A percentile compares a stretch with the other conserved stretches of the same genome.
Conservation (phyloP, 92 coral and sea anemone genomes). For the Metridium senile region DNA sequence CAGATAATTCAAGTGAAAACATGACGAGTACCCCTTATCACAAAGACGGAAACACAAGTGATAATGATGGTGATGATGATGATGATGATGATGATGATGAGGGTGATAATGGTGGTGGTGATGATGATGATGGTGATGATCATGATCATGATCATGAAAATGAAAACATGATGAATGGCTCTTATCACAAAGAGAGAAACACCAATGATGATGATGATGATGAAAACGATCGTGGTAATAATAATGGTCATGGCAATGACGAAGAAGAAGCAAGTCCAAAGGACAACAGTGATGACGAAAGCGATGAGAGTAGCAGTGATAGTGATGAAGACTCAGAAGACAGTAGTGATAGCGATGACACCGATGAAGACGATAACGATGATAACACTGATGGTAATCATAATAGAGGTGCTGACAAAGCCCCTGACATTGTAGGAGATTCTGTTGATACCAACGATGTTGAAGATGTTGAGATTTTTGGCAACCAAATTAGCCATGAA, state of each 20-base stretch:
- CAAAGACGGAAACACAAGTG: too few species aligned
- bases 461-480: neutral
- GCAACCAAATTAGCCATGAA: neutral
- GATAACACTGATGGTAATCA: slow-evolving; percentile 1
- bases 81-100: too few species aligned
- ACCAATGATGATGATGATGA: slow-evolving; percentile 5
- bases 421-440: neutral
- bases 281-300: slow-evolving; percentile 13
- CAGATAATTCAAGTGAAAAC: too few species aligned
- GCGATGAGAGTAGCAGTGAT: neutral
- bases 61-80: too few species aligned
- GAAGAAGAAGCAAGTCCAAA: neutral
- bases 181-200: too few species aligned
- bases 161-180: too few species aligned
- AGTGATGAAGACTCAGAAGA: neutral
- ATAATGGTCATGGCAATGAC: neutral
- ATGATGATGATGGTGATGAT: neutral
- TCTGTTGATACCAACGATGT: neutral
- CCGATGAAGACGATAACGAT: neutral
- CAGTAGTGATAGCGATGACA: neutral
- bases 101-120: slow-evolving; percentile 10
- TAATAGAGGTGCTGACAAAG: slow-evolving; percentile 7
- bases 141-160: too few species aligned
- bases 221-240: neutral
- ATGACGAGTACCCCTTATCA: too few species aligned